Evolutionary conservation across 2,113 vertebrate genomes (phyloP).

Genomic region (Peromyscus polionotus): DNA sequence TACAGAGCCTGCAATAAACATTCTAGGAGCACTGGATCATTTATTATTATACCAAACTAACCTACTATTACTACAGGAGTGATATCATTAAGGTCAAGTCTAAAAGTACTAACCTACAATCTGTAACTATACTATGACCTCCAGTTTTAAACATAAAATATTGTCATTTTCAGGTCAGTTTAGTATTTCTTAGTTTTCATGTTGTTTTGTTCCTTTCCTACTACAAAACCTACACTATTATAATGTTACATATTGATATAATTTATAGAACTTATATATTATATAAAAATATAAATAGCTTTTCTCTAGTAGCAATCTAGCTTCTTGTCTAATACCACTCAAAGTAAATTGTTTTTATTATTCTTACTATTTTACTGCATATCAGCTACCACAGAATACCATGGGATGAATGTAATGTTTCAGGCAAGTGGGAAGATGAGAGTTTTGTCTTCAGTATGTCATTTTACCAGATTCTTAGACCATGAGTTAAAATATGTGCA

Average conservation of each 20-base stretch:
- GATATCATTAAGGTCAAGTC: background rate
- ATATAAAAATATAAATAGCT: background rate
- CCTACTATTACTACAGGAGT: background rate
- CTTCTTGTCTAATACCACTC: slow-evolving; percentile 26
- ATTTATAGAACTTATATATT: slow-evolving; percentile 23
- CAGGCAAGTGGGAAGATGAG: background rate
- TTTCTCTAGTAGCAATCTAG: background rate
- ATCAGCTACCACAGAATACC: background rate
- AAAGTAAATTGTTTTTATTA: slow-evolving; percentile 37
- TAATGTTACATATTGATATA: background rate
- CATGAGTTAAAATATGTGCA: background rate
- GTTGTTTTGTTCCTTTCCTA: slow-evolving; percentile 4
- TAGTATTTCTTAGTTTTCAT: slow-evolving; percentile 30
- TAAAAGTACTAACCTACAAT: slow-evolving; percentile 3
- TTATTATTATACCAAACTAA: slow-evolving; percentile 9
- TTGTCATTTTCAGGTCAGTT: slow-evolving; percentile 7
- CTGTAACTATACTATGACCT: background rate
- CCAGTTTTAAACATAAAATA: background rate
- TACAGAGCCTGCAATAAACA: slow-evolving; percentile 21
- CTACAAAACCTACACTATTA: background rate
- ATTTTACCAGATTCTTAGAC: slow-evolving; percentile 2
- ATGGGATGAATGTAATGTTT: background rate
- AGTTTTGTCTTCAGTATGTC: background rate
- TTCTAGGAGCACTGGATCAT: background rate
- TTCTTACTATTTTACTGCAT: background rate